Conservation (phyloP, 2,113 vertebrate species). For the Sapajus apella region DNA sequence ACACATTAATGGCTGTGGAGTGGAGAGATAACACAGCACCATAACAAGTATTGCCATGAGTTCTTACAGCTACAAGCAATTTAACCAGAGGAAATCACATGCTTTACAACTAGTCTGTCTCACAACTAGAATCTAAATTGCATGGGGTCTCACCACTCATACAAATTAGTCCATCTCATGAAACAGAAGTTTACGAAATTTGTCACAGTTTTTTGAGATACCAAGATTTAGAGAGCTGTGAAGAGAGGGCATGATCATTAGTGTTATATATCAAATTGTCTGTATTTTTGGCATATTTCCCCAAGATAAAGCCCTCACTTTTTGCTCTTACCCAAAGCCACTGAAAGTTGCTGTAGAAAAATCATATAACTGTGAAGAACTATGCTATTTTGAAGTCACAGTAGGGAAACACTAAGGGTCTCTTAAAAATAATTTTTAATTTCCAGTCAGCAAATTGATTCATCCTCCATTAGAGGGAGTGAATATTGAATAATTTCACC, state of each 20-base stretch:
- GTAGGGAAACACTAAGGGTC: neutral
- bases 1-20: slow-evolving; percentile 35
- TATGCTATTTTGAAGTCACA: neutral
- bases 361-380: neutral
- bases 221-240: neutral
- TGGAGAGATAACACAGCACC: slow-evolving; percentile 27
- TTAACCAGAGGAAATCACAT: slow-evolving; percentile 47
- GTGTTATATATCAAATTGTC: neutral
- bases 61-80: slow-evolving; percentile 41
- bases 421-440: neutral
- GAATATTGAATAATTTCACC: neutral
- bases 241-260: neutral
- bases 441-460: neutral
- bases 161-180: slow-evolving; percentile 7
- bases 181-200: neutral
- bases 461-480: too few species aligned
- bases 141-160: neutral
- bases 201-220: neutral
- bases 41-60: neutral
- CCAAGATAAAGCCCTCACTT: neutral
- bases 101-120: slow-evolving; percentile 33
- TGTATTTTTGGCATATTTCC: neutral
- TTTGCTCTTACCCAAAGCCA: neutral
- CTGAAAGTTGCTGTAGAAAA: neutral
- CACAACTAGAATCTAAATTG: slow-evolving; percentile 18